Conservation (phyloP, 2,113 vertebrate species). For the Hassar affinis region DNA sequence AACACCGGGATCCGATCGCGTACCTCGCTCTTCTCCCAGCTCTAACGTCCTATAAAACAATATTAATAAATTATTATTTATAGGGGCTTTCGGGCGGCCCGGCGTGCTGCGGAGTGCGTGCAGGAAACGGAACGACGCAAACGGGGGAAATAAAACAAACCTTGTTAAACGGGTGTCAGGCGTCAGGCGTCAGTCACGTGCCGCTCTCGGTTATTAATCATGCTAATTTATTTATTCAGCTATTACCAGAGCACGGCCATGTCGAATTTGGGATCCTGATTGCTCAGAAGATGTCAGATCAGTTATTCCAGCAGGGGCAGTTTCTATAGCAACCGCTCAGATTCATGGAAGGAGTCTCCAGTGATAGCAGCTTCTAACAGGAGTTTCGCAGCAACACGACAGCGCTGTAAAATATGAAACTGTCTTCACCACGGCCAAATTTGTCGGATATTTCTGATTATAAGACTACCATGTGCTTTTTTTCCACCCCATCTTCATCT, state of each 20-base stretch:
- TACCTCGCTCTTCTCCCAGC: neutral
- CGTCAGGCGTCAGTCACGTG: neutral
- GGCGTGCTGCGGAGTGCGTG: neutral
- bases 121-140: neutral
- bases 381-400: no score
- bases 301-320: accelerated
- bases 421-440: no score
- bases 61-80: conserved; percentile 19
- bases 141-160: conserved; percentile 12
- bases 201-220: conserved; percentile 3
- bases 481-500: no score
- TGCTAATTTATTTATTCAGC: neutral
- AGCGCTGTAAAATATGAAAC: no score
- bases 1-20: neutral
- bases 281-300: neutral
- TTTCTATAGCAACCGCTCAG: neutral
- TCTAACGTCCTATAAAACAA: neutral
- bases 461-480: no score
- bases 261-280: neutral
- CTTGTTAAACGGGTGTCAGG: neutral
- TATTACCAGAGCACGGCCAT: no score
- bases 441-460: no score
- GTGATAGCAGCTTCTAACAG: no score
- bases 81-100: neutral
- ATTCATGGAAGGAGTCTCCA: no score